Conservation (phyloP, 2,888 invertebrate species). For the Petrophora chlorosata region DNA sequence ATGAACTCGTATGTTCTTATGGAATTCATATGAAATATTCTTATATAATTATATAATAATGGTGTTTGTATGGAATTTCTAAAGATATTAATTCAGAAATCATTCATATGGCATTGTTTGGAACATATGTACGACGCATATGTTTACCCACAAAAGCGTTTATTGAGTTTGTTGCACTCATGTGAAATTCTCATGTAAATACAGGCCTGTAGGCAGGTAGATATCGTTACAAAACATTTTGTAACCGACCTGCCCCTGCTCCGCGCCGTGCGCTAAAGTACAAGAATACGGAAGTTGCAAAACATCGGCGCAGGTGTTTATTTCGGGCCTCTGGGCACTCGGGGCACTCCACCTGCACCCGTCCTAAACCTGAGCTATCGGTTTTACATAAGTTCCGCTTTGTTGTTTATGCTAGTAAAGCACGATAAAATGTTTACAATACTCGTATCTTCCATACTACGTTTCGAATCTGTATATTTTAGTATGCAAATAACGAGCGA, state of each 20-base stretch:
- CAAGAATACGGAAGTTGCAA: conserved; percentile 35
- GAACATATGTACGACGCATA: too few relatives aligned
- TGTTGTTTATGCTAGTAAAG: conserved; percentile 46
- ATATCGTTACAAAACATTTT: conserved; percentile 19
- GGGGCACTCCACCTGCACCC: conserved; percentile 43
- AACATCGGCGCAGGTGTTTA: conserved; percentile 42
- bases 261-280: conserved; percentile 16
- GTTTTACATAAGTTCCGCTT: conserved; percentile 61
- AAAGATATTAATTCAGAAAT: too few relatives aligned
- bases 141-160: too few relatives aligned
- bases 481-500: conserved; percentile 32
- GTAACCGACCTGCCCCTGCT: conserved; percentile 1
- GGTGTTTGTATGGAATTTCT: too few relatives aligned
- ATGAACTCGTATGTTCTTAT: too few relatives aligned
- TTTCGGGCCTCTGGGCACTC: conserved; percentile 41
- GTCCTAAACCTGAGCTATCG: conserved; percentile 56
- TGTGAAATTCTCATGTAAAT: conserved; percentile 17
- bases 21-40: too few relatives aligned
- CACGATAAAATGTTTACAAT: conserved; percentile 37
- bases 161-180: too few relatives aligned
- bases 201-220: conserved; percentile 3
- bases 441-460: conserved; percentile 33
- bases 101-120: too few relatives aligned
- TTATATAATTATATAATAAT: too few relatives aligned
- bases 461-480: conserved; percentile 33